Evolutionary conservation across 2,797 vertebrate genomes (phyloP), one percentile per base, ranked within the genome.

Genomic region (Acrossocheilus fasciatus): DNA sequence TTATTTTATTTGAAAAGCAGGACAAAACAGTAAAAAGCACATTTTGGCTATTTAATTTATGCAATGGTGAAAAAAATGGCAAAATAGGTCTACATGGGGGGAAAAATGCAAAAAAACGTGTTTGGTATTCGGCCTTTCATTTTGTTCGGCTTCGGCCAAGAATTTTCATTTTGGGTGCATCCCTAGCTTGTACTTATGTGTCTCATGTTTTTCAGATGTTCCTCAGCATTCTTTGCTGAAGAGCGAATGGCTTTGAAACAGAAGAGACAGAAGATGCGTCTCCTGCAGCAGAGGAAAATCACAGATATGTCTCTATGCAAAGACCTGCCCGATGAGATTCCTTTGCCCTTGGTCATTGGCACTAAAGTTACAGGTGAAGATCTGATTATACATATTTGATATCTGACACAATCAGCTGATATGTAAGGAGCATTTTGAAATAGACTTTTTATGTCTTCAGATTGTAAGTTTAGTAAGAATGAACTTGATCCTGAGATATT

Each of bases 271-370:
- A 99, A 99, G 94, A 99, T 99, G 93, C 95, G 98, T 11, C 95
- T 99, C 74, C 89, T 99, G 90, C 98, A 99, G 91, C 98, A 99
- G 91, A 95, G 98, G 82, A 99, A 99, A 89, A 96, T 99, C 86
- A 96, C 97, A 11, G 98, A 99, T 59, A 95, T 99, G 88, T 98
- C 98, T 1, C 96, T 96, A 84, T 99, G 98, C 93, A 99, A 99
- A 96, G 98, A 99, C 89, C 97, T 99, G 87, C 98, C 98, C 15
- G 98, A 99, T 81, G 98, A 99, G 94, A 99, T 99, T 91, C 98
- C 98, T 34, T 92, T 99, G 72, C 98, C 98, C 0, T 95, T 99
- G 91, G 98, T 99, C 91, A 99, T 99, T 90, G 98, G 98, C 93
- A 99, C 98, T 82, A 99, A 99, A 97, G 98, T 99, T 91, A 99